These are phyloP conservation scores for Galeruca laticollis DNA, from an alignment of 2,888 invertebrate species.

Conservation along the genomic window DNA sequence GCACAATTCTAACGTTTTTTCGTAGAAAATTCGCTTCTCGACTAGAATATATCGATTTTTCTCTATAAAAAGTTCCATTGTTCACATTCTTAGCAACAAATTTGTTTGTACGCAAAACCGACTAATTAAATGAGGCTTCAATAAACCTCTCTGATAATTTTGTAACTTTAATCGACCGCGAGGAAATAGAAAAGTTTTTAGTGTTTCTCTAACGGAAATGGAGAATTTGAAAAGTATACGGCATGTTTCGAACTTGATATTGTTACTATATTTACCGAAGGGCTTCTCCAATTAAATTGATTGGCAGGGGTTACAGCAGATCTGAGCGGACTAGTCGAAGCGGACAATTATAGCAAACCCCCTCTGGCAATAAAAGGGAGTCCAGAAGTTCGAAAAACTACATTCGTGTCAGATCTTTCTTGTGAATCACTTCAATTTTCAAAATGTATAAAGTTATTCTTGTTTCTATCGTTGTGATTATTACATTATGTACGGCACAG, in stretches of 20 bases:
- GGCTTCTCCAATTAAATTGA: slow-evolving; percentile 59
- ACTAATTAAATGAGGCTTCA: slow-evolving; percentile 37
- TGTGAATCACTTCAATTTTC: slow-evolving; percentile 34
- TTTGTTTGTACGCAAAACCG: neutral
- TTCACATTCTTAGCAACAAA: neutral
- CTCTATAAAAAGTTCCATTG: neutral
- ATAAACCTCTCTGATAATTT: slow-evolving; percentile 24
- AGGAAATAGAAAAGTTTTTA: slow-evolving; percentile 47
- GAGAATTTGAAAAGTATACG: slow-evolving; percentile 45
- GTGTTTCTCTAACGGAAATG: slow-evolving; percentile 46
- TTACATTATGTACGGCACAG: slow-evolving; percentile 59
- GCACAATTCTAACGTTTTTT: no score
- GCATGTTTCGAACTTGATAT: slow-evolving; percentile 35
- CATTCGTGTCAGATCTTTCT: slow-evolving; percentile 44
- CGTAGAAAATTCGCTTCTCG: no score
- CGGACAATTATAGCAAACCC: slow-evolving; percentile 38
- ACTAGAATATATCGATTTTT: neutral
- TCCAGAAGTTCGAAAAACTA: slow-evolving; percentile 35
- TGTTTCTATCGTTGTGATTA: slow-evolving; percentile 51
- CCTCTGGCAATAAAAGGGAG: slow-evolving; percentile 49
- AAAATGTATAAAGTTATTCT: slow-evolving; percentile 45
- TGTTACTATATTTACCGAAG: slow-evolving; percentile 55
- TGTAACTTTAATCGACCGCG: slow-evolving; percentile 33
- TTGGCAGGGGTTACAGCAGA: slow-evolving; percentile 52
- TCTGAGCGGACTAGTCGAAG: slow-evolving; percentile 25